Percentiles rank a stretch among this genome's conserved stretches.
These are phyloP conservation scores for Meloe dianella DNA, from an alignment of 2,888 invertebrate species.

Conservation along the genomic window DNA sequence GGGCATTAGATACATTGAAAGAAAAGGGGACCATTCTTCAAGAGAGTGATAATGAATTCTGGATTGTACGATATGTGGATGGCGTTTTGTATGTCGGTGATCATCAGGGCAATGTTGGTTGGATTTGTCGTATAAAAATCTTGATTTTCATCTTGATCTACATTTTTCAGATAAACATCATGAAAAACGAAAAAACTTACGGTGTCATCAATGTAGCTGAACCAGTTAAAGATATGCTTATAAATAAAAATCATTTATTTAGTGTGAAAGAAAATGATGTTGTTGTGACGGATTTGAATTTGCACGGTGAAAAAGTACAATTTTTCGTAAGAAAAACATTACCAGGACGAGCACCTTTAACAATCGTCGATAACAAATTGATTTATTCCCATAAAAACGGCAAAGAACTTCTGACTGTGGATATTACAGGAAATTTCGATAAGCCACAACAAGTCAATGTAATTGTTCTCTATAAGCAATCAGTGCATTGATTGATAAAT, in stretches of 20 bases:
- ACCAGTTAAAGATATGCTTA: constrained; percentile 68
- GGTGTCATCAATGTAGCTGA: constrained; percentile 59
- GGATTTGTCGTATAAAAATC: too few species aligned
- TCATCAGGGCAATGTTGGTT: constrained; percentile 67
- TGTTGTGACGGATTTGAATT: constrained; percentile 64
- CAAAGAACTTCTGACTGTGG: constrained; percentile 64
- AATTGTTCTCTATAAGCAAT: neutral
- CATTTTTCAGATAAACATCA: constrained; percentile 62
- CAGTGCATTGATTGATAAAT: constrained; percentile 9
- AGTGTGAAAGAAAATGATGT: constrained; percentile 69
- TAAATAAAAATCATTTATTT: constrained; percentile 64
- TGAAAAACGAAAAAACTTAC: constrained; percentile 62
- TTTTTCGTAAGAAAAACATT: constrained; percentile 61
- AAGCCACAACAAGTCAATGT: neutral
- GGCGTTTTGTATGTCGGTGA: constrained; percentile 66
- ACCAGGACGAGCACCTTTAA: constrained; percentile 66
- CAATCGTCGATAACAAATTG: constrained; percentile 59
- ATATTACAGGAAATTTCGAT: constrained; percentile 51
- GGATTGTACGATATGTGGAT: constrained; percentile 55
- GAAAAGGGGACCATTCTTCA: constrained; percentile 49
- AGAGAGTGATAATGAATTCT: constrained; percentile 59
- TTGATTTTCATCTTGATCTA: neutral
- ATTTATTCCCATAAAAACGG: constrained; percentile 64
- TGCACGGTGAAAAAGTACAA: constrained; percentile 41
- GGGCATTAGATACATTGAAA: constrained; percentile 61